Conservation (phyloP, 2,888 invertebrate genomes). For the Trisateles emortualis region DNA sequence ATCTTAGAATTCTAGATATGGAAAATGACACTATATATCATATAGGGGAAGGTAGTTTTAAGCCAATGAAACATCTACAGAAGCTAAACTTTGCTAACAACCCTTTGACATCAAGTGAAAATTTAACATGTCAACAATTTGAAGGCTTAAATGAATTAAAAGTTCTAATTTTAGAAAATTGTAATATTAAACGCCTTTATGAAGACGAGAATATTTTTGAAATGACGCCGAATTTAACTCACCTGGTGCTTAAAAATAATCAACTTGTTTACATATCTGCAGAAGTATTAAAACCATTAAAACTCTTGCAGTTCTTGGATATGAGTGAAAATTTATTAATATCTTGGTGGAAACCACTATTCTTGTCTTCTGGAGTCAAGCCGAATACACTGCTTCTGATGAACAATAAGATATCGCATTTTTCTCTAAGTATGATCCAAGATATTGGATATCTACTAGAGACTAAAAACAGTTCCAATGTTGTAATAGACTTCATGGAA, state of each 20-base stretch:
- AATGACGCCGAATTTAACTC: conserved; percentile 80
- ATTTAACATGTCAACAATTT: conserved; percentile 74
- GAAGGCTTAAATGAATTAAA: conserved; percentile 80
- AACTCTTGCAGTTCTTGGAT: conserved; percentile 77
- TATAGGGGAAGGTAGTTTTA: conserved; percentile 81
- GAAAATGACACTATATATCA: conserved; percentile 84
- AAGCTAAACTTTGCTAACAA: conserved; percentile 86
- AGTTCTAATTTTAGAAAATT: conserved; percentile 80
- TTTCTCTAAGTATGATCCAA: conserved; percentile 85
- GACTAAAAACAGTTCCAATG: conserved; percentile 54
- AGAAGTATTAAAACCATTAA: conserved; percentile 75
- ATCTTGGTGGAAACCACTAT: conserved; percentile 84
- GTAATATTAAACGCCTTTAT: conserved; percentile 76
- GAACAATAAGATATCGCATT: conserved; percentile 85
- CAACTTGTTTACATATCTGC: conserved; percentile 74
- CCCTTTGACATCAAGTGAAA: conserved; percentile 74
- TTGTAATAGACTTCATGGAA: conserved; percentile 77
- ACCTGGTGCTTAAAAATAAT: conserved; percentile 83
- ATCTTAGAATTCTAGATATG: conserved; percentile 80
- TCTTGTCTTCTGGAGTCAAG: conserved; percentile 73
- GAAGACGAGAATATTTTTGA: conserved; percentile 81
- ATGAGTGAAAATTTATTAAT: conserved; percentile 82
- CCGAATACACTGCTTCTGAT: conserved; percentile 73
- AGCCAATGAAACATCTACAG: conserved; percentile 71
- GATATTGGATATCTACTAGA: conserved; percentile 82